These are phyloP conservation scores for Diaprepes abbreviatus DNA, from an alignment of 2,888 invertebrate genomes.

Conservation along the genomic window DNA sequence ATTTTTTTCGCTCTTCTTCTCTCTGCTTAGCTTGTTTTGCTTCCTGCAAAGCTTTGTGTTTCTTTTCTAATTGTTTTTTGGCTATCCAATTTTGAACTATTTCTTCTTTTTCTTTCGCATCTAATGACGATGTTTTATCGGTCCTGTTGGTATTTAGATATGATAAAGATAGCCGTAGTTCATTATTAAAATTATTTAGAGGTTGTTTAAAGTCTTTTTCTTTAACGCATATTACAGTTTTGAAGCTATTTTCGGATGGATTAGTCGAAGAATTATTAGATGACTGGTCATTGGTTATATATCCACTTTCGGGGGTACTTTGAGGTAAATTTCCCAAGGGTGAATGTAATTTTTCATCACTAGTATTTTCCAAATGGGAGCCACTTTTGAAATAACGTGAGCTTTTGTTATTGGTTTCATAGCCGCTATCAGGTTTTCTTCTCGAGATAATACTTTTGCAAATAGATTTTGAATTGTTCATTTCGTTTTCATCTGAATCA, in stretches of 20 bases:
- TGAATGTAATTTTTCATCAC: not conserved
- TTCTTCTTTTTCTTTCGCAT: slow-evolving; percentile 53
- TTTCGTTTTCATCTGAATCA: slow-evolving; percentile 45
- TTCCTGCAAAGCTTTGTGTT: slow-evolving; percentile 57
- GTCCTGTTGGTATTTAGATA: slow-evolving; percentile 48
- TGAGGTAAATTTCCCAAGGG: not conserved
- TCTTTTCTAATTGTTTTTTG: slow-evolving; percentile 61
- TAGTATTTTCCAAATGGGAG: not conserved
- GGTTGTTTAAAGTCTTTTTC: not conserved
- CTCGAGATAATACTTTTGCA: not conserved
- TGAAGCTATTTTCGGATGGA: slow-evolving; percentile 22
- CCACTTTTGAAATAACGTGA: not conserved
- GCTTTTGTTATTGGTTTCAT: not conserved
- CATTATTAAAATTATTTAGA: slow-evolving; percentile 17
- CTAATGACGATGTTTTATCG: slow-evolving; percentile 38
- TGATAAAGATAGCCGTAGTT: slow-evolving; percentile 51
- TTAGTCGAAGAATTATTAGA: slow-evolving; percentile 15
- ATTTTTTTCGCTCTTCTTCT: slow-evolving; percentile 63
- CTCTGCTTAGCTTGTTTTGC: slow-evolving; percentile 59
- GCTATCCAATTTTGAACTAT: slow-evolving; percentile 67
- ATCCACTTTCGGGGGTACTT: slow-evolving; percentile 38
- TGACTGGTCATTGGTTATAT: slow-evolving; percentile 29
- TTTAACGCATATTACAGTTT: slow-evolving; percentile 28
- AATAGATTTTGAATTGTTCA: not conserved
- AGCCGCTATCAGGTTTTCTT: not conserved